Percentiles rank a stretch among this genome's conserved stretches.
Evolutionary conservation across 1,140 invertebrate species (phyloP).

Genomic region (Camponotus pennsylvanicus): DNA sequence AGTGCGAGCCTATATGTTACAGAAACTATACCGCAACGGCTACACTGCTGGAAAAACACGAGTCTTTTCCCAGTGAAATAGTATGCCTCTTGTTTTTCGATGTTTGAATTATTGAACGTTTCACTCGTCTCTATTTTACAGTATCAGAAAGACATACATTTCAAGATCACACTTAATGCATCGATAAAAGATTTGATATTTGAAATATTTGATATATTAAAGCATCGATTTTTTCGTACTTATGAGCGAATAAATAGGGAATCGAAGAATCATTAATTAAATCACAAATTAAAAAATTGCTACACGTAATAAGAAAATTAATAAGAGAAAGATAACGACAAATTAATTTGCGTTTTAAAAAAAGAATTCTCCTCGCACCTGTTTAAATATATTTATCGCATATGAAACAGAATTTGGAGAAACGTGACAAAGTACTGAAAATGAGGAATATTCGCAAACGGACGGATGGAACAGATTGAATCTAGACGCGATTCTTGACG

Average conservation of each 20-base stretch:
- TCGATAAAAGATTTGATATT: not conserved
- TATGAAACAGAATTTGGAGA: not conserved
- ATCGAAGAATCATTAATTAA: not conserved
- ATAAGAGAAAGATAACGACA: not conserved
- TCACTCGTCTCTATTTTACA: not conserved
- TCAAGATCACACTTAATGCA: not conserved
- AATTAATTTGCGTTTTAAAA: not conserved
- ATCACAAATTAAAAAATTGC: not conserved
- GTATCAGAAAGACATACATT: not conserved
- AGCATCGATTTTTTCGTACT: not conserved
- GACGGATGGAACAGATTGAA: constrained; percentile 43
- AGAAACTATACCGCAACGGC: constrained; percentile 46
- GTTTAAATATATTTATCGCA: not conserved
- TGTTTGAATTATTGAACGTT: constrained; percentile 52
- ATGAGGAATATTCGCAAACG: constrained; percentile 10
- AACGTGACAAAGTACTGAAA: not conserved
- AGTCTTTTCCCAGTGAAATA: constrained; percentile 37
- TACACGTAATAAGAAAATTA: not conserved
- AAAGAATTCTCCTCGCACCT: not conserved
- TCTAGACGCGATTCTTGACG: constrained; percentile 36
- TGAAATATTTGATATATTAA: not conserved
- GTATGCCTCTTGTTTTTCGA: constrained; percentile 25
- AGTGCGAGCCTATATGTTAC: constrained; percentile 30
- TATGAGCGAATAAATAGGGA: not conserved
- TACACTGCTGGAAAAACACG: constrained; percentile 39